Evolutionary conservation across 2,888 invertebrate genomes (phyloP).

Genomic region (Palloptera scutellata): DNA sequence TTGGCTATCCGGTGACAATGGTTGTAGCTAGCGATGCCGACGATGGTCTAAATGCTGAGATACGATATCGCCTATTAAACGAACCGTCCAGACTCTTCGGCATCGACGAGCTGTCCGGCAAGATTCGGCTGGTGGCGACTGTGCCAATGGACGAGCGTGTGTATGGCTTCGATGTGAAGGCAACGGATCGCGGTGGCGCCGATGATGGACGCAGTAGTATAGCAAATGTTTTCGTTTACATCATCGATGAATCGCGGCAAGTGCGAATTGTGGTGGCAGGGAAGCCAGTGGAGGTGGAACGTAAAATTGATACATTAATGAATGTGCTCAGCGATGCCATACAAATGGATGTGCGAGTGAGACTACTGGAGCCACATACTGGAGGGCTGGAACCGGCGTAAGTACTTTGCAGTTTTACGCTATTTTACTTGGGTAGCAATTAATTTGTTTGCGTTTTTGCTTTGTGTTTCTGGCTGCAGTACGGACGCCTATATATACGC

Average conservation of each 20-base stretch:
- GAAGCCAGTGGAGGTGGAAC: constrained; percentile 79
- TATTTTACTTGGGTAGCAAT: not conserved
- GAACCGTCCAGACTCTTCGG: constrained; percentile 79
- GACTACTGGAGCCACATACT: constrained; percentile 78
- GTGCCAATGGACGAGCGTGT: constrained; percentile 78
- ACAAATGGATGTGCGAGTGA: constrained; percentile 79
- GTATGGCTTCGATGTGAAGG: constrained; percentile 87
- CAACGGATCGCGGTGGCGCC: constrained; percentile 81
- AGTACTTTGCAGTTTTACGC: constrained; percentile 40
- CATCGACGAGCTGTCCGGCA: constrained; percentile 79
- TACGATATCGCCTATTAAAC: constrained; percentile 82
- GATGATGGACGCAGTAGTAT: constrained; percentile 85
- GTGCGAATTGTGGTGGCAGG: constrained; percentile 80
- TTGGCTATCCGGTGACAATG: constrained; percentile 81
- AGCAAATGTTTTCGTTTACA: constrained; percentile 86
- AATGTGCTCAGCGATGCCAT: constrained; percentile 75
- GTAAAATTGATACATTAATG: constrained; percentile 75
- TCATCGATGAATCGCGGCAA: constrained; percentile 82
- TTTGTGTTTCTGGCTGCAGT: constrained; percentile 69
- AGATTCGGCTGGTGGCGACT: constrained; percentile 73
- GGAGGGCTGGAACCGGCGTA: constrained; percentile 66
- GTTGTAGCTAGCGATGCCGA: constrained; percentile 82
- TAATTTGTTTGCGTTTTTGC: not conserved
- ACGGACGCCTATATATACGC: constrained; percentile 88
- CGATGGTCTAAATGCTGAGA: constrained; percentile 77